Base-by-base conservation (phyloP, 1,140 invertebrate genomes). In the Oreohelix idahoensis region DNA sequence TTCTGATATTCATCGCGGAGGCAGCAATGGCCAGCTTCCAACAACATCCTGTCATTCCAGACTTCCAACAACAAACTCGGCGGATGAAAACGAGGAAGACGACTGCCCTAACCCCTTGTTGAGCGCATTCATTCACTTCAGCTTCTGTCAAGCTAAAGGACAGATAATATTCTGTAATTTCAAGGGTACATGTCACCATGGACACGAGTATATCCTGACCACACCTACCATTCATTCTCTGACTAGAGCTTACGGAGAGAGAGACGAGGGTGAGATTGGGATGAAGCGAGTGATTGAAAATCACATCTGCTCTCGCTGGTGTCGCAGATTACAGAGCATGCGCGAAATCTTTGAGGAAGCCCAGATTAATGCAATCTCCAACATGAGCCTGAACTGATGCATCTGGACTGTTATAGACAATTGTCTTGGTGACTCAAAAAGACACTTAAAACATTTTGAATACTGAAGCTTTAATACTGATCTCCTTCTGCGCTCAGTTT, bases 221-320 rank as follows among this genome's bases (percentile, higher is more conserved):
- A 76, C 74, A 0, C 74, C 74, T 11, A 36, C 36, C 26, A 76
- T 76, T 23, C 74, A 76, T 49, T 76, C 74, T 35, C 13, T 76
- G 45, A 76, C 42, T 23, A 45, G 36, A 51, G 11, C 11, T 23
- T 76, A 29, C 32, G 39, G 74, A 35, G 74, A 51, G n/a, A 32
- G 45, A 35, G 74, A 76, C 42, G 0, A 26, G 26, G 74, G 74
- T 26, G 23, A 29, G 45, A 17, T 2, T n/a, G 74, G 74, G 0
- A 76, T 76, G 10, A 35, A 4, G 29, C 5, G 32, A 45, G 74
- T 76, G 1, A 76, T 76, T 49, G 17, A n/a, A 4, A 76, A 76
- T 36, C 74, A 76, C 45, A 26, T 8, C 0, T 76, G 74, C 29
- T 49, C 39, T 45, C 51, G 10, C 0, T 29, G 26, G 45, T 76